phyloP scores from a whole-genome alignment of 2,888 invertebrate species.

The Ypsolopha scabrella region DNA sequence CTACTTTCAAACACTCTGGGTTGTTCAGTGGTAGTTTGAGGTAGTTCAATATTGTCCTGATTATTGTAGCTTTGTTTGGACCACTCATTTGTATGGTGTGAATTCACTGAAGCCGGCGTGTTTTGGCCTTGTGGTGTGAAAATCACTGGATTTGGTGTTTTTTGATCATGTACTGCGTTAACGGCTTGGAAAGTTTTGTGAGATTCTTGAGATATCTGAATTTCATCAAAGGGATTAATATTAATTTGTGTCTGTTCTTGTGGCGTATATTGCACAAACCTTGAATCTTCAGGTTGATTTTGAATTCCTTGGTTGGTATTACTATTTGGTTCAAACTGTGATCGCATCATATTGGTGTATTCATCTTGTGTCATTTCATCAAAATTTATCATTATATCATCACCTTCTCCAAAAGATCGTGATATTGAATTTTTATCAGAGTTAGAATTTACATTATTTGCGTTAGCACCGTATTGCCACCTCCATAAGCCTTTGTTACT shows the following conservation, averaged over 20 bases:
- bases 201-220: background rate
- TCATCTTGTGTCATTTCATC: constrained; percentile 54
- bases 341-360: constrained; percentile 46
- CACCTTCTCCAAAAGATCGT: constrained; percentile 46
- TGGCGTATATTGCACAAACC: too few relatives aligned
- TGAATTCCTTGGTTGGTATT: constrained; percentile 5
- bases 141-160: background rate
- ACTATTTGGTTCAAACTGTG: constrained; percentile 28
- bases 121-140: background rate
- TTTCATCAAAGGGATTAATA: background rate
- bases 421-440: constrained; percentile 48
- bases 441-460: constrained; percentile 28
- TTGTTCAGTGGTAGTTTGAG: constrained; percentile 6
- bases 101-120: background rate
- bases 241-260: background rate
- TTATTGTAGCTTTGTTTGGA: background rate
- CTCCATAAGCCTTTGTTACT: constrained; percentile 53
- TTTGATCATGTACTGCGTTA: background rate
- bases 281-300: background rate
- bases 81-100: background rate
- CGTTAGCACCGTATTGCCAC: constrained; percentile 55
- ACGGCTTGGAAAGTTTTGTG: too few relatives aligned
- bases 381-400: constrained; percentile 57
- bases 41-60: background rate
- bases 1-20: background rate